Conservation (phyloP, 2,113 vertebrate genomes). For the Notothenia rossii region DNA sequence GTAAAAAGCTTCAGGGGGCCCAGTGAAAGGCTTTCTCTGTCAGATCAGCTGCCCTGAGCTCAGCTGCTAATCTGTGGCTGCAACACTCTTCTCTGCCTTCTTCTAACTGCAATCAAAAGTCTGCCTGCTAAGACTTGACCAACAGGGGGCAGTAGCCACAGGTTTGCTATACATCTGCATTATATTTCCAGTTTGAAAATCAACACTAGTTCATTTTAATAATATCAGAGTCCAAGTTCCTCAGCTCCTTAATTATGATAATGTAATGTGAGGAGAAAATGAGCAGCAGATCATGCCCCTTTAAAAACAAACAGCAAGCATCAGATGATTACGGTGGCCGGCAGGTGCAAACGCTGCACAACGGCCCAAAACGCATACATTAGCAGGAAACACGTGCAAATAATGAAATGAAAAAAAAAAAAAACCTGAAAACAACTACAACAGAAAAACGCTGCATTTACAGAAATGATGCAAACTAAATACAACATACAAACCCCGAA, state of each 20-base stretch:
- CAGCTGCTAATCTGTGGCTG: constrained; percentile 40
- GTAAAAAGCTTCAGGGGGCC: constrained; percentile 41
- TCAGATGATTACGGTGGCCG: too few species aligned
- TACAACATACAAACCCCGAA: too few species aligned
- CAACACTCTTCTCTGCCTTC: constrained; percentile 1
- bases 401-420: too few species aligned
- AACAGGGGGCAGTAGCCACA: background rate
- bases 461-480: too few species aligned
- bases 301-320: background rate
- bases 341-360: too few species aligned
- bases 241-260: background rate
- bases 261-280: background rate
- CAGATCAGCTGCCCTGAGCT: constrained; percentile 54
- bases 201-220: too few species aligned
- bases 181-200: background rate
- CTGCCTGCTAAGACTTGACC: background rate
- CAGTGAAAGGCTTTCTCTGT: constrained; percentile 56
- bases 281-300: background rate
- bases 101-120: constrained; percentile 1
- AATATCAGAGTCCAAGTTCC: background rate
- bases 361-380: too few species aligned
- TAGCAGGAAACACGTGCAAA: too few species aligned
- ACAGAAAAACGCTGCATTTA: too few species aligned
- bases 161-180: background rate
- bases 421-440: too few species aligned